Percentiles rank a stretch among this genome's conserved stretches.
Conservation (phyloP, 2,113 vertebrate species). For the Semnornis frantzii region DNA sequence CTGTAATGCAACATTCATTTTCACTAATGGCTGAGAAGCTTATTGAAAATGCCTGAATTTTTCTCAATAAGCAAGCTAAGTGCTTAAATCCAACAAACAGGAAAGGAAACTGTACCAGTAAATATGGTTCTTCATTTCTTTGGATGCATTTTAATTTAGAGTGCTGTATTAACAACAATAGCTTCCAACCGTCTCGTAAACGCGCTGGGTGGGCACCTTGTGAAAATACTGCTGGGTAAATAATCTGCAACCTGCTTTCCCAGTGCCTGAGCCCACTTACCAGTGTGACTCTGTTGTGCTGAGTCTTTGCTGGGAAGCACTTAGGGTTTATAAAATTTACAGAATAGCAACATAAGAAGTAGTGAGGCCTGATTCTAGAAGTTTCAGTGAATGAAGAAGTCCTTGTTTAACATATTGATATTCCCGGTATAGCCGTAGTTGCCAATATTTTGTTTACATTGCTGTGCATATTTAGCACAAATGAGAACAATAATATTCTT, state of each 20-base stretch:
- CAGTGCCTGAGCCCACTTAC: not conserved
- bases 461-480: conserved; percentile 32
- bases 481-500: not conserved
- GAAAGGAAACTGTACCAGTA: conserved; percentile 43
- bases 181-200: conserved; percentile 12
- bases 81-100: conserved; percentile 55
- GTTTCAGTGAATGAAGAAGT: conserved; percentile 26
- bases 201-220: not conserved
- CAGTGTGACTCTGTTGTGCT: not conserved
- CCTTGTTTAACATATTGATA: conserved; percentile 43
- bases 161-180: conserved; percentile 35
- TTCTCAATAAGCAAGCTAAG: conserved; percentile 54
- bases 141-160: conserved; percentile 64
- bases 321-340: conserved; percentile 29
- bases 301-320: conserved; percentile 13
- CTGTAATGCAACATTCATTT: conserved; percentile 37
- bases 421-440: not conserved
- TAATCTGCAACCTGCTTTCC: not conserved
- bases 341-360: conserved; percentile 41
- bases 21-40: conserved; percentile 11
- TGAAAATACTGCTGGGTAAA: conserved; percentile 17
- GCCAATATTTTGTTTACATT: conserved; percentile 44
- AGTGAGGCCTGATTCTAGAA: conserved; percentile 23
- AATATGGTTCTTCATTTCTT: conserved; percentile 56
- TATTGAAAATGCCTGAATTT: conserved; percentile 51